Evolutionary conservation across 2,888 invertebrate genomes (phyloP).

Genomic region (Rotaria socialis): DNA sequence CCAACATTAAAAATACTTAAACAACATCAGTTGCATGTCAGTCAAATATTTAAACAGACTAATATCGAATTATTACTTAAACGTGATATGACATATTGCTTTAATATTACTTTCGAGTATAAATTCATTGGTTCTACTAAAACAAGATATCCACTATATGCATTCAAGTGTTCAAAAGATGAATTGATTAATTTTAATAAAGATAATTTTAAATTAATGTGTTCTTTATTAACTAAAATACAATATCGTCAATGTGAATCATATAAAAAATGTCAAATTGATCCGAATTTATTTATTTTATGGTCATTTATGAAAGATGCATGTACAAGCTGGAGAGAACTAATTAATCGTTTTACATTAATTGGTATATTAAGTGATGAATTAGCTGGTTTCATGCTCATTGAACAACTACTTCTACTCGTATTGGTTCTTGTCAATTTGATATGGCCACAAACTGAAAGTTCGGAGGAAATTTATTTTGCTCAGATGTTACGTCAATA

Average conservation of each 20-base stretch:
- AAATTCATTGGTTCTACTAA: not conserved
- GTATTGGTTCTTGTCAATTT: constrained; percentile 17
- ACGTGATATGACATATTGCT: not conserved
- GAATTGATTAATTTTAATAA: not conserved
- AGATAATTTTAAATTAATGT: not conserved
- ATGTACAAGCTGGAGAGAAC: not conserved
- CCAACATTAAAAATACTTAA: constrained; percentile 21
- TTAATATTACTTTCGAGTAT: not conserved
- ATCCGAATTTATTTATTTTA: not conserved
- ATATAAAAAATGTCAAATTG: not conserved
- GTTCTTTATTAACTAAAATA: not conserved
- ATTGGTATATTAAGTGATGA: constrained; percentile 17
- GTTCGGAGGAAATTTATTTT: not conserved
- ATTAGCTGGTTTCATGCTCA: constrained; percentile 32
- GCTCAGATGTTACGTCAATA: constrained; percentile 27
- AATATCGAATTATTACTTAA: constrained; percentile 16
- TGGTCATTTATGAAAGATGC: not conserved
- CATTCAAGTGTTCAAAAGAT: not conserved
- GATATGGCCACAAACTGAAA: constrained; percentile 34
- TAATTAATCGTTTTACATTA: constrained; percentile 18
- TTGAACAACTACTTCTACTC: constrained; percentile 20
- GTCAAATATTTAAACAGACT: not conserved
- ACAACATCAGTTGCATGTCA: constrained; percentile 25
- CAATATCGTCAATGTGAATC: not conserved
- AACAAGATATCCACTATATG: not conserved